These are phyloP conservation scores for Hyppa rectilinea DNA, from an alignment of 2,888 invertebrate species.

Conservation along the genomic window DNA sequence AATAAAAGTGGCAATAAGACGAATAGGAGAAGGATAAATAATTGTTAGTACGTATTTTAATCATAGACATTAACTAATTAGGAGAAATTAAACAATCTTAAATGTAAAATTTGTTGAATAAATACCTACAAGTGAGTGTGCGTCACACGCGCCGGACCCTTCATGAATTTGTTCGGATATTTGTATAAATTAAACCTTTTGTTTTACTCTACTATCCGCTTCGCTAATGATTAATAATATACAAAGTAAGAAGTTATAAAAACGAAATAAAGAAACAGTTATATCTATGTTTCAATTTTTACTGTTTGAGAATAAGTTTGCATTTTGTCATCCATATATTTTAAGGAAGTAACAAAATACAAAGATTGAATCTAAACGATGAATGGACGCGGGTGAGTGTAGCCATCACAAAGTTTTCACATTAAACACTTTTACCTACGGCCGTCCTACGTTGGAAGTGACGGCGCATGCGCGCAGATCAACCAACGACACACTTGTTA, in stretches of 20 bases:
- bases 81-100: conserved; percentile 28
- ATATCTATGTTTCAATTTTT: not conserved
- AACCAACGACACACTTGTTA: conserved; percentile 71
- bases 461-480: conserved; percentile 73
- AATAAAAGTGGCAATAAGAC: conserved; percentile 29
- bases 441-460: conserved; percentile 65
- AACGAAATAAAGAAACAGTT: conserved; percentile 1
- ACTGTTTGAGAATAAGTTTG: conserved; percentile 16
- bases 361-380: conserved; percentile 72
- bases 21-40: conserved; percentile 29
- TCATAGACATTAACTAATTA: conserved; percentile 30
- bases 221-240: conserved; percentile 38
- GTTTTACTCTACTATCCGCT: conserved; percentile 25
- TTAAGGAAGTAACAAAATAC: conserved; percentile 59
- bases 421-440: conserved; percentile 79
- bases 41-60: conserved; percentile 12
- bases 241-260: conserved; percentile 19
- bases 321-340: conserved; percentile 19
- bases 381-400: conserved; percentile 74
- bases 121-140: conserved; percentile 23
- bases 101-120: conserved; percentile 9
- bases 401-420: conserved; percentile 80
- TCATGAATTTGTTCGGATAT: conserved; percentile 32
- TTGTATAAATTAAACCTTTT: conserved; percentile 33
- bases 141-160: conserved; percentile 36